These are phyloP conservation scores for Chrysemys picta DNA, from an alignment of 2,113 vertebrate genomes.

Conservation along the genomic window DNA sequence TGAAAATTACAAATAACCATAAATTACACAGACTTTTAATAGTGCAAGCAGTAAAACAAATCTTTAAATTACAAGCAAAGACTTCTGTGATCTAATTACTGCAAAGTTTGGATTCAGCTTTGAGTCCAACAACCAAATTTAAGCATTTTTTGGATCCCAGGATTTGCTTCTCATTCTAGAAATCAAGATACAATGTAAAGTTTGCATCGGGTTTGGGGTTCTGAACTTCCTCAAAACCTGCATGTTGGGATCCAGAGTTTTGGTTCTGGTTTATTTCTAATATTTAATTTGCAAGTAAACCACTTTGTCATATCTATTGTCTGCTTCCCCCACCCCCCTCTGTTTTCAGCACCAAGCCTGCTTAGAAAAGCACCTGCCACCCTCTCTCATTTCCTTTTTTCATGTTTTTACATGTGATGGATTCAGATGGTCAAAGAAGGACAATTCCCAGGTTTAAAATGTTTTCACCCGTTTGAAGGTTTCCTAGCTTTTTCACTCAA, in stretches of 20 bases:
- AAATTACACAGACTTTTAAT: background rate
- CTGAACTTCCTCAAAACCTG: background rate
- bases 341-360: background rate
- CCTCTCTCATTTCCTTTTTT: background rate
- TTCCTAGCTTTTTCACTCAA: background rate
- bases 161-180: background rate
- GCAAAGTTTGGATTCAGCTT: background rate
- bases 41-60: background rate
- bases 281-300: background rate
- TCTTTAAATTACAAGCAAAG: background rate
- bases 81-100: background rate
- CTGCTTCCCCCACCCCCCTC: background rate
- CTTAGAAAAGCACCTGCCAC: background rate
- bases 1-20: background rate
- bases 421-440: background rate
- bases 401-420: background rate
- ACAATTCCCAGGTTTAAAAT: rapidly evolving
- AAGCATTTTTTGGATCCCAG: rapidly evolving
- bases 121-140: background rate
- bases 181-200: background rate
- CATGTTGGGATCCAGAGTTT: background rate
- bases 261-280: background rate
- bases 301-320: background rate
- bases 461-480: rapidly evolving
- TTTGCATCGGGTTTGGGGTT: background rate